Evolutionary conservation across 2,113 vertebrate genomes (phyloP).

Genomic region (Vicugna pacos): DNA sequence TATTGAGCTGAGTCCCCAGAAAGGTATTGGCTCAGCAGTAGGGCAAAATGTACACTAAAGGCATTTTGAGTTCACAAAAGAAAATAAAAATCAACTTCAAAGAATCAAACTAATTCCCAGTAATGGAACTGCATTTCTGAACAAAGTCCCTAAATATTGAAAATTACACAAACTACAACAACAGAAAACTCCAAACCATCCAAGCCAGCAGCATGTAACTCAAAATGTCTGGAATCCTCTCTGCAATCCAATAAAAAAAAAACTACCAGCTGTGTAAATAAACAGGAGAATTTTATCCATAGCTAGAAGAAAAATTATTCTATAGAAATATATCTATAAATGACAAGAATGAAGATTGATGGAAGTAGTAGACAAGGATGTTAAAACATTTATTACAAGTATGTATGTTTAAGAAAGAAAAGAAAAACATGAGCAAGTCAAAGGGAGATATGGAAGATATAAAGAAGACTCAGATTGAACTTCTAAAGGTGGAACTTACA

Average conservation of each 20-base stretch:
- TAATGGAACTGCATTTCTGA: neutral
- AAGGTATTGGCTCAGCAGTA: neutral
- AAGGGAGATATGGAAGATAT: neutral
- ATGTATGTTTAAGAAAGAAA: neutral
- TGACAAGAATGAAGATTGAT: neutral
- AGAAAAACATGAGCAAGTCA: neutral
- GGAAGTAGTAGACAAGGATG: neutral
- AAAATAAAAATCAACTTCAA: slow-evolving; percentile 6
- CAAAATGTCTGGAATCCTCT: too few species aligned
- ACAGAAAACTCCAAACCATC: neutral
- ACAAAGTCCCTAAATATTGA: neutral
- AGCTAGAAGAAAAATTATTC: neutral
- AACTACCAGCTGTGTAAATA: neutral
- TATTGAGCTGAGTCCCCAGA: neutral
- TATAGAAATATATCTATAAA: neutral
- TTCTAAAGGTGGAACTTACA: neutral
- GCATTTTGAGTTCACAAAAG: neutral
- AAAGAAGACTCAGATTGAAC: neutral
- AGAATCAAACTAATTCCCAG: slow-evolving; percentile 14
- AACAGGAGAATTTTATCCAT: neutral
- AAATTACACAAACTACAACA: neutral
- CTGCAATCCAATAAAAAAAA: neutral
- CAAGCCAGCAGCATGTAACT: neutral
- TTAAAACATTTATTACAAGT: neutral
- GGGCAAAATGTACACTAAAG: neutral